A percentile compares a stretch with the other conserved stretches of the same genome.
Evolutionary conservation across 2,113 vertebrate genomes (phyloP).

Genomic region (Cricetomys ansorgei): DNA sequence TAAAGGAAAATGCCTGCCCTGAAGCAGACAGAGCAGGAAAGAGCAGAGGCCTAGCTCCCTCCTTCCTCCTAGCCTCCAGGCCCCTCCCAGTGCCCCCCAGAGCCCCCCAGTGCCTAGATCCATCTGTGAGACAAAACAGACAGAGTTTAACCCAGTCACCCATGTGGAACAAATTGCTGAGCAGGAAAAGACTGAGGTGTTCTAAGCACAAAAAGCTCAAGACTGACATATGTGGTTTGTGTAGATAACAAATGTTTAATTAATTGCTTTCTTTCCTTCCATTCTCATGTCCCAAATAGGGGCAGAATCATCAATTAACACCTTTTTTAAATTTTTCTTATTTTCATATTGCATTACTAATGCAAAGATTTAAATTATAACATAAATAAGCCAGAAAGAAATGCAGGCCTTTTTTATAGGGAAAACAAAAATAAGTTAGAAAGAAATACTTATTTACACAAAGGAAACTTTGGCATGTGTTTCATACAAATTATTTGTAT

Average conservation of each 20-base stretch:
- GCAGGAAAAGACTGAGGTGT: background rate
- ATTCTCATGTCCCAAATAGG: background rate
- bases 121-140: background rate
- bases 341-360: conserved; percentile 23
- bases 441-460: conserved; percentile 72
- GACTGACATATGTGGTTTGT: background rate
- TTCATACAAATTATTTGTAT: background rate
- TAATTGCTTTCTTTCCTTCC: background rate
- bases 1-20: background rate
- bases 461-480: conserved; percentile 28
- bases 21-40: background rate
- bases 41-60: background rate
- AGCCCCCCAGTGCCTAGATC: no score
- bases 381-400: background rate
- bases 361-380: background rate
- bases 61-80: background rate
- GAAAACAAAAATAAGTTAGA: conserved; percentile 75
- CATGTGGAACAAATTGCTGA: background rate
- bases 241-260: background rate
- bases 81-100: no score
- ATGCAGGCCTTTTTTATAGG: conserved; percentile 47
- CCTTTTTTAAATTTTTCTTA: background rate
- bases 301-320: background rate
- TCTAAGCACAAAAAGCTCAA: background rate
- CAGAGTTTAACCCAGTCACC: background rate